A percentile compares a stretch with the other conserved stretches of the same genome.
Evolutionary conservation across 1,140 invertebrate species (phyloP).

Genomic region (Hycleus cichorii): DNA sequence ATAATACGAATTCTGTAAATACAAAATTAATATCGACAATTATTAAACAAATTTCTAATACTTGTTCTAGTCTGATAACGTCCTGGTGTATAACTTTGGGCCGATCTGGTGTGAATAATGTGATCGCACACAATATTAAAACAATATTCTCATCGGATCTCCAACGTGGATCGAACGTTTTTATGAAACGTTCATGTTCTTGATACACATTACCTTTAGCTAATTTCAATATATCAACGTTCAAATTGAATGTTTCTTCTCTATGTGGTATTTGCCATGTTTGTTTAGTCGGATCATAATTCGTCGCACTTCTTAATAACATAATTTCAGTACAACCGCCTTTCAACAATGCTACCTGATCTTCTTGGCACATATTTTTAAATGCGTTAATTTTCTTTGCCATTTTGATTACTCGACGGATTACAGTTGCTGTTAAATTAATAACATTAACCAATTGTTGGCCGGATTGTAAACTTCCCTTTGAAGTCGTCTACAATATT

Average conservation of each 20-base stretch:
- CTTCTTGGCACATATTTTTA: conserved; percentile 84
- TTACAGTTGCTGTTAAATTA: conserved; percentile 85
- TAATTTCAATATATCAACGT: conserved; percentile 78
- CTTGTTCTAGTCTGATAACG: conserved; percentile 81
- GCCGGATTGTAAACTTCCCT: conserved; percentile 42
- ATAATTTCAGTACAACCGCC: conserved; percentile 88
- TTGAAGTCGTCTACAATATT: neutral
- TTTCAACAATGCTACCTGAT: conserved; percentile 84
- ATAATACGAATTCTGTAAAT: conserved; percentile 78
- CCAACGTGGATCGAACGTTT: conserved; percentile 72
- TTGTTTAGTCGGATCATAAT: conserved; percentile 75
- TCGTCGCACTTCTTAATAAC: conserved; percentile 80
- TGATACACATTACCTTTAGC: conserved; percentile 80
- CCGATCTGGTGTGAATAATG: conserved; percentile 78
- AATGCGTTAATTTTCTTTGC: conserved; percentile 83
- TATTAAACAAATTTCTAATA: conserved; percentile 30
- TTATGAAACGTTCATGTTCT: conserved; percentile 72
- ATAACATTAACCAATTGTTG: conserved; percentile 74
- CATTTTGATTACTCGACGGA: conserved; percentile 84
- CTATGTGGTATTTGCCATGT: conserved; percentile 80
- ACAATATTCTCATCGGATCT: conserved; percentile 80
- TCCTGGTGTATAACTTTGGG: conserved; percentile 73
- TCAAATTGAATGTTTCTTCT: conserved; percentile 65
- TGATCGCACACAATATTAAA: conserved; percentile 81
- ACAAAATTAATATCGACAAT: conserved; percentile 11